Conservation (phyloP, 1,140 invertebrate genomes). For the Polypedilum vanderplanki region DNA sequence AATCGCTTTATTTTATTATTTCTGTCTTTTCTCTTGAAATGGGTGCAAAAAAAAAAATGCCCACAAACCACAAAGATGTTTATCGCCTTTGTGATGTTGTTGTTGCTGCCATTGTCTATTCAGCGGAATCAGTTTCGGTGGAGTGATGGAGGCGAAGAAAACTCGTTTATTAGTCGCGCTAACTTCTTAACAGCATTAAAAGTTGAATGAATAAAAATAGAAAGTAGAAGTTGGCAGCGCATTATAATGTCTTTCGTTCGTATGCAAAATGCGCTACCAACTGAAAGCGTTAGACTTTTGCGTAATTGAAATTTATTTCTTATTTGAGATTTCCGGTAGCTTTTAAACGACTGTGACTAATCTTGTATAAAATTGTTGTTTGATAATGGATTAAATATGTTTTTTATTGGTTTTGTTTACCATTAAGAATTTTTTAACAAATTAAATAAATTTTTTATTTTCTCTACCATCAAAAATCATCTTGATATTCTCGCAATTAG, state of each 20-base stretch:
- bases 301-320: constrained; percentile 19
- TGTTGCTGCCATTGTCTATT: constrained; percentile 35
- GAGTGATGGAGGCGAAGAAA: constrained; percentile 10
- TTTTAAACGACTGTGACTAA: background rate
- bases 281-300: constrained; percentile 1
- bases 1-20: constrained; percentile 1
- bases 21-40: background rate
- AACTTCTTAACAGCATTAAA: constrained; percentile 12
- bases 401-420: too few species aligned
- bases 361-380: too few species aligned
- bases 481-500: too few species aligned
- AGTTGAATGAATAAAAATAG: background rate
- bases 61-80: constrained; percentile 24
- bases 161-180: constrained; percentile 16
- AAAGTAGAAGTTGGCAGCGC: background rate
- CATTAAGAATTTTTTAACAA: too few species aligned
- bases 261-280: background rate
- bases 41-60: constrained; percentile 12
- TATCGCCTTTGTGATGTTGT: constrained; percentile 32
- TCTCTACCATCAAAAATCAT: too few species aligned
- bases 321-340: background rate
- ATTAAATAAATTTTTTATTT: too few species aligned
- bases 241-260: background rate
- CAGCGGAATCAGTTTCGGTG: background rate
- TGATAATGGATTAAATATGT: too few species aligned